Base-by-base conservation (phyloP, 2,888 invertebrate genomes). In the Pinctada fucata region DNA sequence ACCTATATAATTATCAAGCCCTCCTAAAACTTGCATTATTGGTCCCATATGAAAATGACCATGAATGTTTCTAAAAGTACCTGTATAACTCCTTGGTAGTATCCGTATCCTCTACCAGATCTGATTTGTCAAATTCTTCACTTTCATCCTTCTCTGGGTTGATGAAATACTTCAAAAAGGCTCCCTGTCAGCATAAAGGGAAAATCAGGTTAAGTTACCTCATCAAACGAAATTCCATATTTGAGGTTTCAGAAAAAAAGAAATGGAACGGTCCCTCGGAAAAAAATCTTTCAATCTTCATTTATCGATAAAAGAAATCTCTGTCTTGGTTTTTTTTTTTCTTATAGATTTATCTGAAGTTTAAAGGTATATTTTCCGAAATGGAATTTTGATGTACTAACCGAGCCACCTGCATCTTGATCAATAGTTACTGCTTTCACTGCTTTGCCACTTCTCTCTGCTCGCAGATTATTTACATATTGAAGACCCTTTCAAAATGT, bases 51-150 rank as follows among this genome's bases (percentile, higher is more conserved):
- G 31, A 31, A 31, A 31, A 31, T 31, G 31, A 31, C 31, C 31
- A 31, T 31, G 31, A 31, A 31, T 31, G 31, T 58, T 10, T 58
- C 58, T 10, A 58, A 13, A 58, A 10, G 6, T 10, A 58, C 58
- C 58, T 58, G 13, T 58, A 58, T 13, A 58, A 58, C 58, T 58
- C 58, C 13, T 58, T 58, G 6, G 58, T 58, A 10, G 58, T 58
- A 58, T 58, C 58, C 58, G 6, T 58, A 58, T 58, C 58, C 13
- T 6, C 58, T 6, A 58, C 58, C 13, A 10, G 8, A 58, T 58
- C 58, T 10, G 58, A 58, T 58, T 58, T 58, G 58, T 58, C 58
- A 58, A 58, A 58, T 58, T 58, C 58, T 58, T 58, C 58, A 58
- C 6, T 6, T 1, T 1, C 58, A 6, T 58, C 58, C 8, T 13